Evolutionary conservation across 2,797 vertebrate genomes (phyloP).

Genomic region (Streptopelia turtur): DNA sequence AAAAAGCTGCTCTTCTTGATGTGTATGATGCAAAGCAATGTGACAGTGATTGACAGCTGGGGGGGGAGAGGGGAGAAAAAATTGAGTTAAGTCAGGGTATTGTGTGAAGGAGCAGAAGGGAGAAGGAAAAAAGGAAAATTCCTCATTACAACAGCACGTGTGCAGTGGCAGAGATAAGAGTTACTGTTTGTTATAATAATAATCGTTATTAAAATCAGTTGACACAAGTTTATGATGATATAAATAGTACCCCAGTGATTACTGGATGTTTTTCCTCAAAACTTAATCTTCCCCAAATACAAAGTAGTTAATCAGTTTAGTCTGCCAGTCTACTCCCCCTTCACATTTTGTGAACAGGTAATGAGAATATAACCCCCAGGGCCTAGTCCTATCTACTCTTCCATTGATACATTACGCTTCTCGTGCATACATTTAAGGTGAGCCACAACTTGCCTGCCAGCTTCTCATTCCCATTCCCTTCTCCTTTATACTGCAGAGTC

Average conservation of each 20-base stretch:
- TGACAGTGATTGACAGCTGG: conserved; percentile 30
- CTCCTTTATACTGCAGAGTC: not conserved
- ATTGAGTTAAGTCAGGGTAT: not conserved
- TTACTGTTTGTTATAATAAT: not conserved
- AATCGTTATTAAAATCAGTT: not conserved
- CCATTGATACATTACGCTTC: not conserved
- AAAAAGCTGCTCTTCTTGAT: conserved; percentile 24
- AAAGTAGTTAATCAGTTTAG: not conserved
- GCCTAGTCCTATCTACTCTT: not conserved
- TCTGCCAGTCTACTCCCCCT: not conserved
- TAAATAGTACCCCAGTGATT: not conserved
- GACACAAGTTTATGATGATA: not conserved
- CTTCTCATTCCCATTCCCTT: not conserved
- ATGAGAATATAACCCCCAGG: not conserved
- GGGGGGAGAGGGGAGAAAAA: not conserved
- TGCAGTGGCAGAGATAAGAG: not conserved
- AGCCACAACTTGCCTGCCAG: not conserved
- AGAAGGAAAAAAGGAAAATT: not conserved
- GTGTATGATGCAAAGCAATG: not conserved
- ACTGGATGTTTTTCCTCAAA: not conserved
- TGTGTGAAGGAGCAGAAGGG: not conserved
- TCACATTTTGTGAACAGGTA: not conserved
- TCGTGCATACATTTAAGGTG: not conserved
- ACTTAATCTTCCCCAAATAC: not conserved
- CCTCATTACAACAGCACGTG: not conserved